These are phyloP conservation scores for Drosophila kanapiae DNA, from an alignment of 1,140 invertebrate genomes.

Conservation along the genomic window DNA sequence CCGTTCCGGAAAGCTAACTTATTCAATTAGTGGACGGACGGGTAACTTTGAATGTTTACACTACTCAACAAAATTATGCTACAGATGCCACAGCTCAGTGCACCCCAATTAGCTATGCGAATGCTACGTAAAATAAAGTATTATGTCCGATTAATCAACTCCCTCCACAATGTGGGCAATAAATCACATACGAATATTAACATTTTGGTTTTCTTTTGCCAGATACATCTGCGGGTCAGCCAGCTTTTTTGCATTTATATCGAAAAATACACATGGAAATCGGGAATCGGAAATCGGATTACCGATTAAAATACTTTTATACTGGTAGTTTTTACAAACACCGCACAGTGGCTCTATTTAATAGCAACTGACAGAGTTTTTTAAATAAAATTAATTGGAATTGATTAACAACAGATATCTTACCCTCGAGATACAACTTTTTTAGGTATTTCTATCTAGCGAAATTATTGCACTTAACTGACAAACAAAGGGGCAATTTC, in stretches of 20 bases:
- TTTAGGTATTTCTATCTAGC: too few relatives aligned
- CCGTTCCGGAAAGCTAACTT: slow-evolving; percentile 49
- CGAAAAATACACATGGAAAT: background rate
- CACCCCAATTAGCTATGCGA: slow-evolving; percentile 1
- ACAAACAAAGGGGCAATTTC: slow-evolving; percentile 18
- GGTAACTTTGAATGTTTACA: slow-evolving; percentile 33
- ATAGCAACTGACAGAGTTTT: background rate
- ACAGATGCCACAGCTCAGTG: background rate
- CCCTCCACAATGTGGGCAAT: slow-evolving; percentile 2
- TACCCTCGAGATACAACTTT: background rate
- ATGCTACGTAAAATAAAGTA: slow-evolving; percentile 1
- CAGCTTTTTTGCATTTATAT: background rate
- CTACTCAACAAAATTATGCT: slow-evolving; percentile 1
- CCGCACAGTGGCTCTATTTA: background rate
- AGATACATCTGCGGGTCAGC: background rate
- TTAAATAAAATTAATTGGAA: background rate
- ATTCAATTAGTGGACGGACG: slow-evolving; percentile 42
- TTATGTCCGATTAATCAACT: slow-evolving; percentile 16
- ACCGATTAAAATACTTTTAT: slow-evolving; percentile 3
- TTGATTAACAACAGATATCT: background rate
- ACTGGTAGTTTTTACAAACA: background rate
- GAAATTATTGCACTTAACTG: slow-evolving; percentile 3
- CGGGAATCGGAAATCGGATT: slow-evolving; percentile 1
- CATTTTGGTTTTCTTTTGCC: background rate
- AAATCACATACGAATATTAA: slow-evolving; percentile 11